Conservation (phyloP, 2,113 vertebrate species). For the Oryzias javanicus region DNA sequence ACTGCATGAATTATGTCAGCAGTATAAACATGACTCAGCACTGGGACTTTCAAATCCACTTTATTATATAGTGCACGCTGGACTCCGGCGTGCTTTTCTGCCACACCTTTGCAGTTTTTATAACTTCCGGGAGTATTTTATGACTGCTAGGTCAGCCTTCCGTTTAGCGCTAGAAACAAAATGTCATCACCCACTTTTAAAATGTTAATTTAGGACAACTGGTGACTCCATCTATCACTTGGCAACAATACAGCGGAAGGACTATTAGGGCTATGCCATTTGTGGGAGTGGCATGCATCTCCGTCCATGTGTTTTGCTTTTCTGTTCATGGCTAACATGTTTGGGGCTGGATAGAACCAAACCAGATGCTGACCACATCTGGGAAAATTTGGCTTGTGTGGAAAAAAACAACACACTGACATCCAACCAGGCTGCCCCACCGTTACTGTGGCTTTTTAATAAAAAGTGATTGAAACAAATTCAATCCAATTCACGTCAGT, state of each 20-base stretch:
- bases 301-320: constrained; percentile 42
- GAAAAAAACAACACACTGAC: constrained; percentile 27
- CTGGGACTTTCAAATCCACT: too few species aligned
- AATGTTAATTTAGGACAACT: constrained; percentile 35
- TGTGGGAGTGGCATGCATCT: constrained; percentile 16
- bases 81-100: constrained; percentile 9
- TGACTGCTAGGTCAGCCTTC: too few species aligned
- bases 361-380: constrained; percentile 24
- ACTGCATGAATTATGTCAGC: constrained; percentile 20
- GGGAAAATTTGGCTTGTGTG: constrained; percentile 43
- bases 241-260: constrained; percentile 33
- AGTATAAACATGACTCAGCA: constrained; percentile 17
- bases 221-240: constrained; percentile 57
- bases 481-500: too few species aligned
- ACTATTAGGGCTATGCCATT: constrained; percentile 25
- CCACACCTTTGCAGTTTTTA: too few species aligned
- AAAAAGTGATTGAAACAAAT: too few species aligned
- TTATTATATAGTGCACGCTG: background rate
- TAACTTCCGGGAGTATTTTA: too few species aligned
- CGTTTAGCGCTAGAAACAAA: constrained; percentile 16
- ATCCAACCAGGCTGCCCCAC: constrained; percentile 37
- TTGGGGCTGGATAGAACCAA: constrained; percentile 35
- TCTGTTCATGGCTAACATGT: constrained; percentile 24
- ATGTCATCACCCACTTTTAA: constrained; percentile 49
- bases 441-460: constrained; percentile 20